Evolutionary conservation across 2,113 vertebrate species (phyloP), one percentile per base, ranked within the genome.

Genomic region (Charina bottae): DNA sequence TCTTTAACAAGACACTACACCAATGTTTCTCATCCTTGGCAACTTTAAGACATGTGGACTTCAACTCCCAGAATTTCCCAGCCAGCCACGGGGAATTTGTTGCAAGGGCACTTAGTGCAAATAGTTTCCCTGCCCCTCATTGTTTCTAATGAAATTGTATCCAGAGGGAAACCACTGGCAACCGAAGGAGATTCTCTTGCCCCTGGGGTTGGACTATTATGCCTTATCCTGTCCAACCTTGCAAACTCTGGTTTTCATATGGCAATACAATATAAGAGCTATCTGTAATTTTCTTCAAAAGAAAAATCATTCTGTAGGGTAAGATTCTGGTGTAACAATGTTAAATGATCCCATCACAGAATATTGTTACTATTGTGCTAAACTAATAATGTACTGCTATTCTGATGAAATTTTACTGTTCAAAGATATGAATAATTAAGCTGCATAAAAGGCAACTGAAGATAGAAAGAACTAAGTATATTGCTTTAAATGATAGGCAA

Each of bases 401-500:
- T 93, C 13, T 94, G 93, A 92, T 91, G 8, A 89, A 62, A 37
- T 95, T 33, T 89, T n/a, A 58, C 72, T 88, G 55, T 93, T 94
- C 91, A 90, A 54, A 23, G 68, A 90, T 89, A 90, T 92, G 93
- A 55, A 83, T 78, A 64, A 94, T 88, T 91, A 59, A 89, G 28
- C 26, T 96, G 94, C 55, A 96, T 37, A 94, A 92, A 93, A 97
- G 87, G 68, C 68, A 96, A 95, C 92, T 95, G 93, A 93, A 92
- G 90, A 94, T 90, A 93, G 94, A 96, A 97, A 96, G 94, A 96
- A 90, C 87, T 90, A 89, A 97, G 94, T 96, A 96, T 97, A 95
- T 96, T 95, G 96, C 85, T 97, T 94, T 92, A 97, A 95, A 94
- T 96, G 95, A 96, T 97, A 97, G 42, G 96, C 94, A 97, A 96